Evolutionary conservation across 1,140 invertebrate genomes (phyloP), one percentile per base, ranked within the genome.

Genomic region (Euschistus heros): DNA sequence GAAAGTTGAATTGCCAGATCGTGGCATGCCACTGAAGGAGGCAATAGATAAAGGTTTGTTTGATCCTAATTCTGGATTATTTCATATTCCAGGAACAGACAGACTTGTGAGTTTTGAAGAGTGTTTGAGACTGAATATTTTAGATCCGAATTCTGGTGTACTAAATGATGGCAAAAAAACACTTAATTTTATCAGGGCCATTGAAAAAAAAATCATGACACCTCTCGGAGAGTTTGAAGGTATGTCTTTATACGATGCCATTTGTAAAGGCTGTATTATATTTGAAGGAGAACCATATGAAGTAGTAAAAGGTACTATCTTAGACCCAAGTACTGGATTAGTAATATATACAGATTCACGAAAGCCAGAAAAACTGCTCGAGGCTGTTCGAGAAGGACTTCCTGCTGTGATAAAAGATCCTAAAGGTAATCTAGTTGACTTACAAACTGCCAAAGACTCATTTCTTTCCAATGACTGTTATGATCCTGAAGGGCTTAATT

Each of bases 31-130:
- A 59, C 76, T 94, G 0, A 76, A 80, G 61, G 86, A 91, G 72
- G 88, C 88, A 13, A 91, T 93, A 61, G 78, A 86, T 33, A 81
- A 85, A 73, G 81, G 82, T 50, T 74, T 93, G 3, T 90, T 94
- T 69, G 87, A 96, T 77, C 82, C 89, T 0, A 78, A 82, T 2
- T 86, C 83, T 7, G 92, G 92, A 2, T 77, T 92, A 2, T 93
- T 96, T 72, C 86, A 86, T 61, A 89, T 97, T 70, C 91, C 92
- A 44, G 87, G 87, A 33, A 91, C 90, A 2, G 89, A 93, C 74
- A 81, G 89, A 71, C 76, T 90, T 30, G 82, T 94, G 5, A 88
- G 89, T 65, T 87, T 98, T 69, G 82, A 91, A 75, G 91, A 95
- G 75, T 94, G 92, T 70, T 77, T 96, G 33, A 84, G 86, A 70